phyloP scores from a whole-genome alignment of 2,113 vertebrate genomes.

The Mugil cephalus region DNA sequence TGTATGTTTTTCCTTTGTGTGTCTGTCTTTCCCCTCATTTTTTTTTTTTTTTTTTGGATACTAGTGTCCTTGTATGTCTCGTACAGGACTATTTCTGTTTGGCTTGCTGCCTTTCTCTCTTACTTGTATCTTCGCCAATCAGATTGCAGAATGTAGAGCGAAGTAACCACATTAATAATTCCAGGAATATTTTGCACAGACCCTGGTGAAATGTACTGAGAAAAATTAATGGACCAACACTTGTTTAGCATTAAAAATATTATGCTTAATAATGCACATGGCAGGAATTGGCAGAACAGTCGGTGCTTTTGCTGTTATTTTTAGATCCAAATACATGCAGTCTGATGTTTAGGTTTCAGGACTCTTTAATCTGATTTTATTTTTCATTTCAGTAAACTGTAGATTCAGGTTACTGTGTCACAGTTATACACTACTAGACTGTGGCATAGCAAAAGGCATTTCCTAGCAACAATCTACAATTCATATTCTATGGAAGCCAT shows the following conservation, averaged over 20 bases:
- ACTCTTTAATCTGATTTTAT: neutral
- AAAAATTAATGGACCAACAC: conserved; percentile 10
- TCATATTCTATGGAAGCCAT: no score
- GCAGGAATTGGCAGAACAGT: conserved; percentile 23
- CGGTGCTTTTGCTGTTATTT: neutral
- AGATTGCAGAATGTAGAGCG: conserved; percentile 11
- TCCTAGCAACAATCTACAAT: no score
- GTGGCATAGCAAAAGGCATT: no score
- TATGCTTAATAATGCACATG: conserved; percentile 12
- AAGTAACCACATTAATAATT: conserved; percentile 19
- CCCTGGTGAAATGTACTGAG: conserved; percentile 23
- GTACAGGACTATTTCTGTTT: neutral
- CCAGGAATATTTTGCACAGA: conserved; percentile 14
- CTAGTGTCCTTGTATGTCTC: neutral
- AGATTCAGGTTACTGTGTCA: no score
- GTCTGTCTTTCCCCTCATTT: neutral
- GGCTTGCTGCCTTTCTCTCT: neutral
- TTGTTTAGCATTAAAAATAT: conserved; percentile 1
- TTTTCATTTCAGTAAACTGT: neutral
- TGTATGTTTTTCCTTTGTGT: neutral
- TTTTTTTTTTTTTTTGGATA: neutral
- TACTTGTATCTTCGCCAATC: conserved; percentile 10
- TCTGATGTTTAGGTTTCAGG: neutral
- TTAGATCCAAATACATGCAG: neutral
- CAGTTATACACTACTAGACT: no score